These are phyloP conservation scores for Alsophila aescularia DNA, from an alignment of 2,888 invertebrate species.

Conservation along the genomic window DNA sequence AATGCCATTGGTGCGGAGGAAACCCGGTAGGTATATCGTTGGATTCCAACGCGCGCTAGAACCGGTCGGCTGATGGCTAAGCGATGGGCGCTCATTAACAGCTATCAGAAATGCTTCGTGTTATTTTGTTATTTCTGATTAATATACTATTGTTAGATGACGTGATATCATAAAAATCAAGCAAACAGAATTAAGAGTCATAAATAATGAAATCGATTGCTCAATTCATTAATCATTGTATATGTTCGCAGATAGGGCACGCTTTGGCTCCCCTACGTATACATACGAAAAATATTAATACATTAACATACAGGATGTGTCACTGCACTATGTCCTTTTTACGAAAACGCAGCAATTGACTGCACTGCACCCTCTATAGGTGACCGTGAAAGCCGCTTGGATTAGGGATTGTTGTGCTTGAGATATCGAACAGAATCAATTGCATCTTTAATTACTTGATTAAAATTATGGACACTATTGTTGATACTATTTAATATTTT, in stretches of 20 bases:
- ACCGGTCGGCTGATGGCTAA: no score
- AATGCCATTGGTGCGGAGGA: no score
- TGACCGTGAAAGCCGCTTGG: constrained; percentile 62
- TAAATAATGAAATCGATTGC: constrained; percentile 9
- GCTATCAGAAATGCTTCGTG: no score
- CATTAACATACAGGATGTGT: constrained; percentile 72
- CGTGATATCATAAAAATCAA: not conserved
- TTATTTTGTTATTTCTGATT: no score
- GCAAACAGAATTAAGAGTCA: not conserved
- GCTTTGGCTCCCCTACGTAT: constrained; percentile 56
- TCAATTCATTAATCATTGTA: constrained; percentile 42
- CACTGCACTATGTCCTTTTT: constrained; percentile 62
- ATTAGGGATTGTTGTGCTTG: constrained; percentile 18
- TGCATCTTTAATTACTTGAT: no score
- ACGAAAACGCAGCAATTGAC: constrained; percentile 77
- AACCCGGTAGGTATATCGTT: no score
- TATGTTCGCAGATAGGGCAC: constrained; percentile 54
- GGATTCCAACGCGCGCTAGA: no score
- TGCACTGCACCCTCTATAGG: constrained; percentile 67
- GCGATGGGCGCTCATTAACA: no score
- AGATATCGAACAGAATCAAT: not conserved
- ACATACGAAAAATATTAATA: constrained; percentile 65
- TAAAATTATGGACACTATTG: no score
- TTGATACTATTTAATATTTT: no score
- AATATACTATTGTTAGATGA: no score